A percentile compares a stretch with the other conserved stretches of the same genome.
Evolutionary conservation across 2,113 vertebrate genomes (phyloP).

Genomic region (Solea solea): DNA sequence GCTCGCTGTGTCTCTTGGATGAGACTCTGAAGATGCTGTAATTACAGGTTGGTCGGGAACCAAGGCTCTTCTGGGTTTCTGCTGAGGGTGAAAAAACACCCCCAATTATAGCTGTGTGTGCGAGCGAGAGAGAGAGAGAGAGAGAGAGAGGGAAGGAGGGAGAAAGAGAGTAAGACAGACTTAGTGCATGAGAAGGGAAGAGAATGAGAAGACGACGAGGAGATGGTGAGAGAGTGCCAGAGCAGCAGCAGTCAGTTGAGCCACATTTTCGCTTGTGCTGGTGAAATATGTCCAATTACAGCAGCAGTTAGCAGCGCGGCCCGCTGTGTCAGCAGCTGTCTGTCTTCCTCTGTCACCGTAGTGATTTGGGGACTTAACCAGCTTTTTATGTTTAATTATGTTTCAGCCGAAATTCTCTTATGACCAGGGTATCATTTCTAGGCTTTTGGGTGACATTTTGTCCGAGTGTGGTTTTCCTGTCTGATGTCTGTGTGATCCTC

Average conservation of each 20-base stretch:
- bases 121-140: constrained; percentile 46
- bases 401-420: constrained; percentile 50
- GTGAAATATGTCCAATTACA: constrained; percentile 78
- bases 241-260: constrained; percentile 44
- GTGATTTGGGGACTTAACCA: constrained; percentile 68
- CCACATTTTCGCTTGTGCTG: constrained; percentile 59
- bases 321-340: constrained; percentile 78
- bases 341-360: constrained; percentile 62
- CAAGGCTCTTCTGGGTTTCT: constrained; percentile 74
- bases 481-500: constrained; percentile 63
- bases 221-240: constrained; percentile 26
- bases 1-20: constrained; percentile 64
- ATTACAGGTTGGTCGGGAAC: constrained; percentile 78
- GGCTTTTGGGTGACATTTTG: constrained; percentile 57
- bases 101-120: constrained; percentile 78
- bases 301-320: constrained; percentile 52
- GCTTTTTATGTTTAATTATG: constrained; percentile 74
- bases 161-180: constrained; percentile 44
- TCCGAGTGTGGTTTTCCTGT: constrained; percentile 53
- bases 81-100: constrained; percentile 72
- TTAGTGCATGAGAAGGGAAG: constrained; percentile 31
- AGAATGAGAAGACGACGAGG: constrained; percentile 39
- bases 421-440: constrained; percentile 64
- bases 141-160: constrained; percentile 33
- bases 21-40: constrained; percentile 79